Evolutionary conservation across 2,888 invertebrate species (phyloP).

Genomic region (Catocala nupta): DNA sequence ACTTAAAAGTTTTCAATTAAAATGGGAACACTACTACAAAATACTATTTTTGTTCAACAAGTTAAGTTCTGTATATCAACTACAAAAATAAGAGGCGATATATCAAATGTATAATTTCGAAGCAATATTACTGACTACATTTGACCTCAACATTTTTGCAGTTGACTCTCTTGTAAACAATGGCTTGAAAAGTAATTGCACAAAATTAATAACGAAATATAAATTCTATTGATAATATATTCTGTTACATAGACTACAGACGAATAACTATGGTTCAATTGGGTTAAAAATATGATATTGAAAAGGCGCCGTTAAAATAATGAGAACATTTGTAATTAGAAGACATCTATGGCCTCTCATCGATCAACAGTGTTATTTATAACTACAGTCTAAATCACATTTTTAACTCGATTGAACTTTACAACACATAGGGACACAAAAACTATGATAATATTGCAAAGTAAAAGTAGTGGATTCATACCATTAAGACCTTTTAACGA

Average conservation of each 20-base stretch:
- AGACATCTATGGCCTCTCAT: no score
- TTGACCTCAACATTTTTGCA: slow-evolving; percentile 28
- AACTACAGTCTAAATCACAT: no score
- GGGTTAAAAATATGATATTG: slow-evolving; percentile 2
- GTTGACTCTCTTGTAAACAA: slow-evolving; percentile 16
- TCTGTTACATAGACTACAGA: slow-evolving; percentile 42
- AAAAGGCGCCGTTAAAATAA: no score
- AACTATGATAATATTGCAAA: slow-evolving; percentile 50
- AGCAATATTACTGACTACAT: slow-evolving; percentile 2
- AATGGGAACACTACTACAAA: slow-evolving; percentile 72
- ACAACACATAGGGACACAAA: slow-evolving; percentile 41
- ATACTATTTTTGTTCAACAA: slow-evolving; percentile 66
- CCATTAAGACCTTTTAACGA: no score
- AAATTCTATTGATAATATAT: slow-evolving; percentile 61
- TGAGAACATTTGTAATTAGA: no score
- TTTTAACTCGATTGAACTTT: slow-evolving; percentile 2
- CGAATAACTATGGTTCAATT: slow-evolving; percentile 30
- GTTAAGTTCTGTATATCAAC: slow-evolving; percentile 28
- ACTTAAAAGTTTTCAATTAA: slow-evolving; percentile 59
- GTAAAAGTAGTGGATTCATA: slow-evolving; percentile 22
- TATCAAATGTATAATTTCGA: neutral
- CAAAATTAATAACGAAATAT: slow-evolving; percentile 63
- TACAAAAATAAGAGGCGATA: slow-evolving; percentile 34
- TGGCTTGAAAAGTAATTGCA: slow-evolving; percentile 62
- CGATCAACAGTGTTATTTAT: no score